Base-by-base conservation (phyloP, 2,888 invertebrate species). In the Diplazon laetatorius region DNA sequence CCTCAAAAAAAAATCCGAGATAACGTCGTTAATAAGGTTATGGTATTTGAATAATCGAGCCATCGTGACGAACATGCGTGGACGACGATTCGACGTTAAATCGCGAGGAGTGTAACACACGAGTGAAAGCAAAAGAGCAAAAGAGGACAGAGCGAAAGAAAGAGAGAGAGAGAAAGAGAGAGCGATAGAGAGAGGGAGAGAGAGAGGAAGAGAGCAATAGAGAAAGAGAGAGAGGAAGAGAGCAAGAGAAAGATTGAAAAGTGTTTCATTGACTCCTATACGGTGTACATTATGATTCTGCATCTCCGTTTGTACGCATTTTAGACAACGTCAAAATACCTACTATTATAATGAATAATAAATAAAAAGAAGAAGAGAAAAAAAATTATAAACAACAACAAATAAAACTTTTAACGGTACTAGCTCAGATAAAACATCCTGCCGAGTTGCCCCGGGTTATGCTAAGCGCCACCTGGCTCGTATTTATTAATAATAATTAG, bases 251-350 rank as follows among this genome's bases (percentile, higher is more conserved):
- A 46, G n/a, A 50, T 57, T 63, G 68, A 76, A 44, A 74, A 75
- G 76, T 73, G 75, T 78, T 60, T 63, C 68, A 76, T 73, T 76
- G 73, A 78, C 75, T 76, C 59, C 74, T 71, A 52, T 69, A 74
- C 73, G 70, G 57, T 87, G 30, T 55, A 84, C 80, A 86, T 83
- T 84, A 85, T 84, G 81, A 87, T 87, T 88, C 85, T 78, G 85
- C 86, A 87, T 87, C 87, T 88, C 87, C 86, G 85, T 87, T 87
- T 88, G 83, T 87, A 87, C 85, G 87, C 85, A 87, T 87, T 88
- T 87, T 86, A 85, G 82, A 82, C 78, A 80, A 84, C 35, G 70
- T 75, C 70, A 60, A 78, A 71, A 78, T 78, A 74, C 70, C 65
- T 71, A 74, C 20, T 70, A 70, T 74, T 74, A 65, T 74, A 70